Conservation (phyloP, 2,888 invertebrate species). For the Kryphioiulus occultus region DNA sequence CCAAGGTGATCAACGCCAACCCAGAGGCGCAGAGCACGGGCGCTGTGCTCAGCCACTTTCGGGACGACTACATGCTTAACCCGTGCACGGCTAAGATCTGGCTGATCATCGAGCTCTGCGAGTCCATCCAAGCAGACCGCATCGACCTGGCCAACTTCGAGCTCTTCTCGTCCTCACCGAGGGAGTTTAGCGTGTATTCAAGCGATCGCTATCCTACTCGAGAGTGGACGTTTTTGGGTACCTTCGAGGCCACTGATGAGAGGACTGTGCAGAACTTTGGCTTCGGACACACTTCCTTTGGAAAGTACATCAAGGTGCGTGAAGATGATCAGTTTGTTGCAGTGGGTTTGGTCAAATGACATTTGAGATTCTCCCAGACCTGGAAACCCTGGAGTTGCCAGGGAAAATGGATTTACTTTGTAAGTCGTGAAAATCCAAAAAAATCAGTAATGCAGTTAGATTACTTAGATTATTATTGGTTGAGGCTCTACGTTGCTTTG, state of each 20-base stretch:
- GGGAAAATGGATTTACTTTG: too few species aligned
- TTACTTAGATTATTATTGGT: too few species aligned
- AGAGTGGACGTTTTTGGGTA: slow-evolving; percentile 90
- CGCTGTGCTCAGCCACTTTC: slow-evolving; percentile 85
- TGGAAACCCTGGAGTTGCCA: too few species aligned
- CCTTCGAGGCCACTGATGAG: slow-evolving; percentile 86
- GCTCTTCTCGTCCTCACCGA: slow-evolving; percentile 95
- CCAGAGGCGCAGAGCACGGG: slow-evolving; percentile 82
- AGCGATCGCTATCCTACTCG: slow-evolving; percentile 89
- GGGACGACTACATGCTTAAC: slow-evolving; percentile 98
- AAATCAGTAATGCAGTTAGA: too few species aligned
- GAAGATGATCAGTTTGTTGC: slow-evolving; percentile 19
- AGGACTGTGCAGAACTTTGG: slow-evolving; percentile 86
- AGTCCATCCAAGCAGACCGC: slow-evolving; percentile 93
- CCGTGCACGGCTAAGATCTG: slow-evolving; percentile 91
- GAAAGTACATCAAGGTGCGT: slow-evolving; percentile 82
- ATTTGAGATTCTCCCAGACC: too few species aligned
- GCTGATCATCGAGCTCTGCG: slow-evolving; percentile 98
- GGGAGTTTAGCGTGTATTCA: slow-evolving; percentile 85
- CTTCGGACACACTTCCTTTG: slow-evolving; percentile 80
- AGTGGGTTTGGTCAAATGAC: slow-evolving; percentile 50
- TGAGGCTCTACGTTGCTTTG: too few species aligned
- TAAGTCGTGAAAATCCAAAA: too few species aligned
- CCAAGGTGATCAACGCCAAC: slow-evolving; percentile 93
- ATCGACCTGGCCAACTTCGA: slow-evolving; percentile 97